A percentile compares a stretch with the other conserved stretches of the same genome.
Conservation (phyloP, 2,888 invertebrate species). For the Oligia strigilis region DNA sequence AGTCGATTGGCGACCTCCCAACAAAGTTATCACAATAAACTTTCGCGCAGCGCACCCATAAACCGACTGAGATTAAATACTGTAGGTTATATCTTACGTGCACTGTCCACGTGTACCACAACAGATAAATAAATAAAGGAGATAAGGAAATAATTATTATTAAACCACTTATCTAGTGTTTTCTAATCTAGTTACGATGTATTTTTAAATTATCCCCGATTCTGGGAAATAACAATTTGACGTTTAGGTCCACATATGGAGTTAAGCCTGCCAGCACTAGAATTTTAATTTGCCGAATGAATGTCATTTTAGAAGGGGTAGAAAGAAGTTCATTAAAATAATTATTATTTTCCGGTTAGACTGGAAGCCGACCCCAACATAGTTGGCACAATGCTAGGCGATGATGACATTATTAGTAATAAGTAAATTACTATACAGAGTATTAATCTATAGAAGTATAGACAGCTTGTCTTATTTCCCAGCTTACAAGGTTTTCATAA, state of each 20-base stretch:
- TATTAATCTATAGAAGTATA: not conserved
- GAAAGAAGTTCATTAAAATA: not conserved
- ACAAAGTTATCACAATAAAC: slow-evolving; percentile 41
- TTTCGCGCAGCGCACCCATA: slow-evolving; percentile 21
- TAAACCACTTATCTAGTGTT: not conserved
- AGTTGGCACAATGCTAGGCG: too few relatives aligned
- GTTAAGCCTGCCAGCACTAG: slow-evolving; percentile 35
- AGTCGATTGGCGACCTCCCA: slow-evolving; percentile 9
- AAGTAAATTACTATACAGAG: not conserved
- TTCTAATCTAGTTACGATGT: not conserved
- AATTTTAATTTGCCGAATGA: slow-evolving; percentile 35
- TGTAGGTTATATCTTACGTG: slow-evolving; percentile 19
- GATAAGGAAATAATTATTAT: slow-evolving; percentile 22
- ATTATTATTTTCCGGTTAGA: too few relatives aligned
- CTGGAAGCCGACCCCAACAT: too few relatives aligned
- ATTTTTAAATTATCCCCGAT: slow-evolving; percentile 36
- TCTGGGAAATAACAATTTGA: slow-evolving; percentile 35
- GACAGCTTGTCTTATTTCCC: not conserved
- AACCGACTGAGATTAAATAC: not conserved
- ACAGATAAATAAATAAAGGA: not conserved
- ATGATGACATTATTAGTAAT: too few relatives aligned
- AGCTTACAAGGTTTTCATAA: not conserved
- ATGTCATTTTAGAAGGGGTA: not conserved
- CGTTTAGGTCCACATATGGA: slow-evolving; percentile 26
- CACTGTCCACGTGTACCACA: slow-evolving; percentile 19